Base-by-base conservation (phyloP, 1,140 invertebrate species). In the Parasteatoda tepidariorum region DNA sequence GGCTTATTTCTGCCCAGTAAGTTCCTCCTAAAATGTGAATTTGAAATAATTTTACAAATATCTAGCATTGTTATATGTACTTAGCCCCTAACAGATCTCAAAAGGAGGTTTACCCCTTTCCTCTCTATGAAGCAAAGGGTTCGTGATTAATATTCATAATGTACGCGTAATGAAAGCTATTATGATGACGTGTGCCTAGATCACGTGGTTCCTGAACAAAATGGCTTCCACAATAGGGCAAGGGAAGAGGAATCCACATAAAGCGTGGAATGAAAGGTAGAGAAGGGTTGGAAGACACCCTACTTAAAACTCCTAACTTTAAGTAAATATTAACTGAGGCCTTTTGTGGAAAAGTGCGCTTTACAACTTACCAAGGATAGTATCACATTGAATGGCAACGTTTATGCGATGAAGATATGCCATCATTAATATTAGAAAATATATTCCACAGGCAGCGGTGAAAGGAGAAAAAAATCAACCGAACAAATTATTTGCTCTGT, bases 121-220 rank as follows among this genome's bases (percentile, higher is more conserved):
- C 67, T 82, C 67, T 38, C 41, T 22, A 30, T 62, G 54, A 70
- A 59, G 66, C 22, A 82, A 82, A 70, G 78, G 78, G 78, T 82
- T 82, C 78, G 78, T 82, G 78, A 82, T 82, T 82, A 82, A 82
- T 82, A 82, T 82, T 82, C 78, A 82, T 82, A 82, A 82, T 82
- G 78, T 82, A 82, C 78, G 78, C 78, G 78, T 82, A 82, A 82
- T 82, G 78, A 82, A 82, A 82, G 78, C 78, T 82, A 82, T 82
- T 82, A 82, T 82, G 78, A 82, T 82, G 78, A 82, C 78, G 78
- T 82, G 78, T 70, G 78, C 78, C 55, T 55, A 61, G 78, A 82
- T 82, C 78, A 82, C 78, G 78, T 82, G 78, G 78, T 82, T 82
- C 78, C 78, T 82, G 78, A 82, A 82, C 67, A 82, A 82, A 82